Conservation (phyloP, 2,113 vertebrate species). For the Murina feae region DNA sequence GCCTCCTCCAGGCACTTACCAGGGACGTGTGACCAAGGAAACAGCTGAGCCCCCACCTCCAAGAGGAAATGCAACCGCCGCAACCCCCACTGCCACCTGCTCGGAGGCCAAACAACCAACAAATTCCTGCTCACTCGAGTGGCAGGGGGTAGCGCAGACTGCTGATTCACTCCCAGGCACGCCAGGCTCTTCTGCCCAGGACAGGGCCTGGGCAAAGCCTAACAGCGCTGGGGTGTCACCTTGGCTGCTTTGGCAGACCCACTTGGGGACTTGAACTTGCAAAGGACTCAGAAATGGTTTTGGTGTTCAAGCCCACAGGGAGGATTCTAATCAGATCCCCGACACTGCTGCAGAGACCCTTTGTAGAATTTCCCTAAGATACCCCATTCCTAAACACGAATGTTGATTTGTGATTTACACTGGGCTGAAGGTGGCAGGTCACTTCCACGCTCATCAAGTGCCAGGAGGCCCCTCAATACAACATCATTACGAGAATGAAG, state of each 20-base stretch:
- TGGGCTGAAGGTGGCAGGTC: background rate
- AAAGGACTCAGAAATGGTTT: background rate
- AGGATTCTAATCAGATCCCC: background rate
- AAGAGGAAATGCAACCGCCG: slow-evolving; percentile 61
- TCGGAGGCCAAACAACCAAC: slow-evolving; percentile 16
- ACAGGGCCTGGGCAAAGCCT: background rate
- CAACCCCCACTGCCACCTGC: slow-evolving; percentile 57
- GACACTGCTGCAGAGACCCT: background rate
- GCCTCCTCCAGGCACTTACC: slow-evolving; percentile 55
- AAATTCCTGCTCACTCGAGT: background rate
- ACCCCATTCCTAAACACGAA: background rate
- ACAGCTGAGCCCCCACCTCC: slow-evolving; percentile 73
- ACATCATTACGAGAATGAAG: background rate
- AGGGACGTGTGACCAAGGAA: slow-evolving; percentile 61
- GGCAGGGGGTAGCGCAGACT: background rate
- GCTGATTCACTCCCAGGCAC: background rate
- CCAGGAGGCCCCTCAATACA: background rate
- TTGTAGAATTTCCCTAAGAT: background rate
- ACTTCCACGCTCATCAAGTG: background rate
- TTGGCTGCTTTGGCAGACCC: background rate
- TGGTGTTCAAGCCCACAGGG: background rate
- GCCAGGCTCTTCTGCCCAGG: background rate
- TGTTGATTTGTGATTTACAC: background rate
- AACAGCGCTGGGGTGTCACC: background rate
- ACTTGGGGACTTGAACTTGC: background rate